Evolutionary conservation across 1,140 invertebrate genomes (phyloP).

Genomic region (Ceratitis capitata): DNA sequence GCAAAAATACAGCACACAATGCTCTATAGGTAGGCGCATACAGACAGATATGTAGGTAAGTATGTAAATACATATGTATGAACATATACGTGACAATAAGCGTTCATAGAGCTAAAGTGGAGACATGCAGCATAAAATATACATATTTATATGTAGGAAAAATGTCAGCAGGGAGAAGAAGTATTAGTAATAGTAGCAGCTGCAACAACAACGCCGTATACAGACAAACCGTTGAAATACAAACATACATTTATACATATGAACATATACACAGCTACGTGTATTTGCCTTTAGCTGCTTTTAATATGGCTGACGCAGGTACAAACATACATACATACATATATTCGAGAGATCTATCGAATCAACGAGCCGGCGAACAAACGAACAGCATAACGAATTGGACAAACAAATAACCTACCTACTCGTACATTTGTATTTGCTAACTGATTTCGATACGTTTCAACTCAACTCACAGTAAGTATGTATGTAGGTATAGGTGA

Average conservation of each 20-base stretch:
- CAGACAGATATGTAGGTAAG: neutral
- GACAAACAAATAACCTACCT: neutral
- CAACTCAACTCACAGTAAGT: conserved; percentile 7
- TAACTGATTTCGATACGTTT: conserved; percentile 23
- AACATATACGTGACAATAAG: neutral
- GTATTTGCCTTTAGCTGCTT: conserved; percentile 1
- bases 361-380: neutral
- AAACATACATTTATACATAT: no score
- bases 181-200: neutral
- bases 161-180: neutral
- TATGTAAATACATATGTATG: neutral
- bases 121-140: neutral
- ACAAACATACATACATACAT: no score
- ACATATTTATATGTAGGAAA: neutral
- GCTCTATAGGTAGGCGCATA: neutral
- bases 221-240: neutral
- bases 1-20: neutral
- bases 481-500: neutral
- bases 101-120: neutral
- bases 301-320: conserved; percentile 28
- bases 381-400: neutral
- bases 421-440: neutral
- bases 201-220: neutral
- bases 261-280: neutral
- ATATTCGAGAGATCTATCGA: conserved; percentile 10